Base-by-base conservation (phyloP, 2,888 invertebrate genomes). In the Leptopilina drosophilae region DNA sequence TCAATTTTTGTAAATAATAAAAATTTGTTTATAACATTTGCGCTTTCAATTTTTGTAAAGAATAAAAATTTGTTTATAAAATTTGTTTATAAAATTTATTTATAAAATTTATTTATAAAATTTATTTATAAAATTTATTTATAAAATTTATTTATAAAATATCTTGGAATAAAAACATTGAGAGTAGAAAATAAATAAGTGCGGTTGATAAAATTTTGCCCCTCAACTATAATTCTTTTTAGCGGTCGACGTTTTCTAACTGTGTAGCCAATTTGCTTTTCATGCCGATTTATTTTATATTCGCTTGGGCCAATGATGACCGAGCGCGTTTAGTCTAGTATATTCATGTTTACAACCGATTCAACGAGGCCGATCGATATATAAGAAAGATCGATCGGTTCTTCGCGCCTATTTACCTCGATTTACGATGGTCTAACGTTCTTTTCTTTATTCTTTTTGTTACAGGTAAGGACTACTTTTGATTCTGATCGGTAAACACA, bases 201-300 rank as follows among this genome's bases (percentile, higher is more conserved):
- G 33, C 5, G 33, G 33, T 33, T 33, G 33, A 33, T 33, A 33
- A 33, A 33, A 33, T 33, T 3, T 33, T 33, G 33, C 33, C 42
- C 42, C 7, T 0, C 3, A 8, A 3, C 0, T 42, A 90, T 90
- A 90, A 90, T 89, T 90, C 86, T 88, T 85, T 86, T 84, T 85
- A 85, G 86, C 85, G 86, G 87, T 86, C 80, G 81, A 82, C 81
- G 80, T 81, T 83, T 84, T 79, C 81, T 84, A 83, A 81, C 80
- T 82, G 85, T 87, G 82, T 85, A 87, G 85, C 86, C 86, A 87
- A 87, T 87, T 87, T 87, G 85, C 85, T 85, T 86, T 86, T 87
- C 86, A 84, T 86, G 85, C 86, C 83, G 84, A 84, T 87, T 87
- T 86, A 87, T 42, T 87, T 87, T 86, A 87, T 87, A 84, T 84